Evolutionary conservation across 1,140 invertebrate genomes (phyloP).

Genomic region (Rhopalosiphum maidis): DNA sequence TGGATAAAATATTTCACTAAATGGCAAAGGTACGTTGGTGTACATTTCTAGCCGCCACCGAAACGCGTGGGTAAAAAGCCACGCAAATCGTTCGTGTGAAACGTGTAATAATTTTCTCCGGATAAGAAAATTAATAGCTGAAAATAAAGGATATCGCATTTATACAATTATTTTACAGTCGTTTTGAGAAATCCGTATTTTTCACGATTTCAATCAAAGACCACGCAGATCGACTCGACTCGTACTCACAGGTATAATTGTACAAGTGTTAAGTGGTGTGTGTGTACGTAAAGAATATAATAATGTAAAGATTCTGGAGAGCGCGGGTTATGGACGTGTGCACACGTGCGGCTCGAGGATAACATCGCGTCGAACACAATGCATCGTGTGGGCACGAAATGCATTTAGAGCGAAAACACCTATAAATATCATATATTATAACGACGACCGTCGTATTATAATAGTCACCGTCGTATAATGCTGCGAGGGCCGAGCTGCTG

Average conservation of each 20-base stretch:
- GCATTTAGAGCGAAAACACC: slow-evolving; percentile 9
- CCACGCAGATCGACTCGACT: neutral
- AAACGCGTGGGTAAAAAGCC: neutral
- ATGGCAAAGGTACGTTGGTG: neutral
- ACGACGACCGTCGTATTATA: neutral
- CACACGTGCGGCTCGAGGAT: slow-evolving; percentile 15
- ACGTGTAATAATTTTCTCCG: neutral
- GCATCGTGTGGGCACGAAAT: slow-evolving; percentile 4
- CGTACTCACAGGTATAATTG: neutral
- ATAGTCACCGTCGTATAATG: neutral
- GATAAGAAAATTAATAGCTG: neutral
- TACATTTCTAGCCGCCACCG: neutral
- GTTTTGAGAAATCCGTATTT: neutral
- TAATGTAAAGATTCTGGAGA: neutral
- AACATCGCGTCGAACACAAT: slow-evolving; percentile 26
- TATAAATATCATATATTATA: neutral
- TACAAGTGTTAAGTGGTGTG: neutral
- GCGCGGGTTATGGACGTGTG: neutral
- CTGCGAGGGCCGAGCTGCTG: neutral
- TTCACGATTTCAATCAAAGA: slow-evolving; percentile 9
- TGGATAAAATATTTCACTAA: neutral
- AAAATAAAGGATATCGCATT: neutral
- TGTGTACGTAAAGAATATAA: neutral
- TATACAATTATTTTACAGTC: too few species aligned
- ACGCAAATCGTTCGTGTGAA: neutral